Percentiles rank a stretch among this genome's conserved stretches.
Evolutionary conservation across 2,888 invertebrate species (phyloP).

Genomic region (Platycheirus albimanus): DNA sequence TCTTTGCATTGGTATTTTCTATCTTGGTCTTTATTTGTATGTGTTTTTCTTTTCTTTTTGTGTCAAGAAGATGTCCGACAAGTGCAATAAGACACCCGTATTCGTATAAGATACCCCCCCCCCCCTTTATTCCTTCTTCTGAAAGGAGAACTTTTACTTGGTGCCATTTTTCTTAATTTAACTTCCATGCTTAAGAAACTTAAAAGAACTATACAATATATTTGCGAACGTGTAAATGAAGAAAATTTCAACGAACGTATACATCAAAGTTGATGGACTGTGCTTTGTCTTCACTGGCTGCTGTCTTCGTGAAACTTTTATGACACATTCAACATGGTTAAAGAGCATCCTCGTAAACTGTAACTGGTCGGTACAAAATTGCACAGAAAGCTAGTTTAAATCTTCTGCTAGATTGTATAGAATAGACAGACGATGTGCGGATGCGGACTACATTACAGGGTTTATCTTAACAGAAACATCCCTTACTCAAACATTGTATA

Average conservation of each 20-base stretch:
- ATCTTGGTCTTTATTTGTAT: conserved; percentile 8
- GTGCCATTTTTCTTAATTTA: conserved; percentile 46
- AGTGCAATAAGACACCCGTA: conserved; percentile 51
- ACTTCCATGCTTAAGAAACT: conserved; percentile 10
- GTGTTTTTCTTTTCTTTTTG: conserved; percentile 4
- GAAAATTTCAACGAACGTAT: conserved; percentile 4
- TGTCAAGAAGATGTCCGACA: conserved; percentile 50
- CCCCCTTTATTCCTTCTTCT: not conserved
- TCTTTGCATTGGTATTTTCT: conserved; percentile 3
- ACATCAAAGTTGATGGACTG: not conserved
- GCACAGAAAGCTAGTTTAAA: too few relatives aligned
- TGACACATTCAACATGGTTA: not conserved
- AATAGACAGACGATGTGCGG: too few relatives aligned
- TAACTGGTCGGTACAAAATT: too few relatives aligned
- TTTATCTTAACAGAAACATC: too few relatives aligned
- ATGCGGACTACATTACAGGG: too few relatives aligned
- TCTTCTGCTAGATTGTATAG: conserved; percentile 10
- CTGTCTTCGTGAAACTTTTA: conserved; percentile 22
- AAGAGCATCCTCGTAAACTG: not conserved
- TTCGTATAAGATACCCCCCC: conserved; percentile 1
- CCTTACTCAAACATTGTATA: too few relatives aligned
- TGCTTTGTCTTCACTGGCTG: conserved; percentile 5
- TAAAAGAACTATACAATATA: too few relatives aligned
- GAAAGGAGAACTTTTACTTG: conserved; percentile 3
- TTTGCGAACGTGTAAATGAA: conserved; percentile 13